phyloP scores from a whole-genome alignment of 1,140 invertebrate species.

The Holcopasites calliopsidis region DNA sequence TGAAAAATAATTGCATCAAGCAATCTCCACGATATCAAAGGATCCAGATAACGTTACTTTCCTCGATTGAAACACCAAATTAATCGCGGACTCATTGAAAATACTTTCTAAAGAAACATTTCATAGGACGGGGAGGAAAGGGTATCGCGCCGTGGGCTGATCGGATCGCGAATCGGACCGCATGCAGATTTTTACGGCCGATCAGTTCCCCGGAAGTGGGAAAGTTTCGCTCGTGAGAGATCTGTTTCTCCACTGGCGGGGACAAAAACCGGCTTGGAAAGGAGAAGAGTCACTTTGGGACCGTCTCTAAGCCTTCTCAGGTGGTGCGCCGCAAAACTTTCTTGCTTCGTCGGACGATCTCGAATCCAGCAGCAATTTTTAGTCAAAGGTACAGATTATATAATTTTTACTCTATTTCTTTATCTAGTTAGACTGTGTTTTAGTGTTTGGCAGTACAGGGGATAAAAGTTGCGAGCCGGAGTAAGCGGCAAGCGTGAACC shows the following conservation, averaged over 20 bases:
- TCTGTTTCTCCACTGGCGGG: constrained; percentile 32
- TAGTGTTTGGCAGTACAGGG: too few species aligned
- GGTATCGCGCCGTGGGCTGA: constrained; percentile 7
- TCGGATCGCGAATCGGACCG: constrained; percentile 37
- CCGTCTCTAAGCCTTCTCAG: constrained; percentile 9
- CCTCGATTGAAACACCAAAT: background rate
- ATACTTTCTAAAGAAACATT: background rate
- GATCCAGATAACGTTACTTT: background rate
- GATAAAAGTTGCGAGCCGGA: constrained; percentile 31
- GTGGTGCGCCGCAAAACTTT: constrained; percentile 30
- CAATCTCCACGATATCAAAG: too few species aligned
- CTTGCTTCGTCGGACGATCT: constrained; percentile 10
- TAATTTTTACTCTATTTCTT: too few species aligned
- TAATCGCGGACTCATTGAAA: background rate
- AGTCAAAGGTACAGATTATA: too few species aligned
- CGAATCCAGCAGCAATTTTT: too few species aligned
- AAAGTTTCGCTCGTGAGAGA: constrained; percentile 34
- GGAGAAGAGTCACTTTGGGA: constrained; percentile 36
- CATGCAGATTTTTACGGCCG: constrained; percentile 37
- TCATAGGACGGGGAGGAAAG: background rate
- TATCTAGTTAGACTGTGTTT: too few species aligned
- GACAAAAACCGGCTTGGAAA: constrained; percentile 39
- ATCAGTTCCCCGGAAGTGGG: constrained; percentile 3
- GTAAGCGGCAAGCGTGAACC: constrained; percentile 31
- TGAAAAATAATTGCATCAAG: background rate